Conservation (phyloP, 2,797 vertebrate genomes). For the Diglossa cyanea region DNA sequence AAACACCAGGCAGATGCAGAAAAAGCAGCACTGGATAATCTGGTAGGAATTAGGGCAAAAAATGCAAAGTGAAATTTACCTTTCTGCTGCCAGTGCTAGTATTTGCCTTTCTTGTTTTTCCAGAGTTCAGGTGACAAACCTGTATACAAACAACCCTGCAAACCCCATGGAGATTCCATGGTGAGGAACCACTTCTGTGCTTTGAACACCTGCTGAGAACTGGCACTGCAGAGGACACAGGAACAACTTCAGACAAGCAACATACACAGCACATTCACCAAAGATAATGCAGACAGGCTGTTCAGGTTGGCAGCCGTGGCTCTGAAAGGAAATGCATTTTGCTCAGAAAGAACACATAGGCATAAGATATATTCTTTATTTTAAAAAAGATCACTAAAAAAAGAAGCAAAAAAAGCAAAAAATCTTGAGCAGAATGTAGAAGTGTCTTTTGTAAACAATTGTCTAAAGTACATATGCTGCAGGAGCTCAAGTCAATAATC, state of each 20-base stretch:
- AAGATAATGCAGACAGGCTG: not conserved
- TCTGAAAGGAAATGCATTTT: not conserved
- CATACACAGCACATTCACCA: not conserved
- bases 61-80: not conserved
- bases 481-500: not conserved
- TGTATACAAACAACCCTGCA: not conserved
- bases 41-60: not conserved
- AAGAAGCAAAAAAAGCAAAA: not conserved
- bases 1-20: not conserved
- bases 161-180: not conserved
- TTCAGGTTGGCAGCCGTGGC: not conserved
- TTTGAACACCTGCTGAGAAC: not conserved
- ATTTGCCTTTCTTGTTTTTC: not conserved
- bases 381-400: not conserved
- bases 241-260: not conserved
- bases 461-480: not conserved
- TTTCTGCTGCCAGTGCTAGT: not conserved
- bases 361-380: not conserved
- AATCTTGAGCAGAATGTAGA: not conserved
- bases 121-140: not conserved
- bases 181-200: not conserved
- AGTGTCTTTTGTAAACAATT: not conserved
- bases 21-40: not conserved
- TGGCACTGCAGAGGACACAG: not conserved
- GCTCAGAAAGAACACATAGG: not conserved